phyloP scores from a whole-genome alignment of 1,140 invertebrate genomes.

The Apis mellifera region Amel_HAv3.1 CM009941.2:146001-146500 shows the following conservation, averaged over 20 bases:
- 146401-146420: constrained; percentile 26
- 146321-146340: constrained; percentile 2
- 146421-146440: constrained; percentile 29
- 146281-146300: too few species aligned
- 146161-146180: too few species aligned
- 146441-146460: constrained; percentile 48
- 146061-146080: too few species aligned
- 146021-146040: constrained; percentile 54
- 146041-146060: not conserved
- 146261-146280: too few species aligned
- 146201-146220: too few species aligned
- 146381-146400: constrained; percentile 23
- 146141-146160: too few species aligned
- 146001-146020: constrained; percentile 52
- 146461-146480: constrained; percentile 47
- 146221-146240: too few species aligned
- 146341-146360: constrained; percentile 20
- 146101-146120: not conserved
- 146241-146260: too few species aligned
- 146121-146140: too few species aligned
- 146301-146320: constrained; percentile 21
- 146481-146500: constrained; percentile 42
- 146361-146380: constrained; percentile 42
- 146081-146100: constrained; percentile 18
- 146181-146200: too few species aligned